Evolutionary conservation across 2,113 vertebrate genomes (phyloP), one percentile per base, ranked within the genome.

Genomic region (Galbula dea): DNA sequence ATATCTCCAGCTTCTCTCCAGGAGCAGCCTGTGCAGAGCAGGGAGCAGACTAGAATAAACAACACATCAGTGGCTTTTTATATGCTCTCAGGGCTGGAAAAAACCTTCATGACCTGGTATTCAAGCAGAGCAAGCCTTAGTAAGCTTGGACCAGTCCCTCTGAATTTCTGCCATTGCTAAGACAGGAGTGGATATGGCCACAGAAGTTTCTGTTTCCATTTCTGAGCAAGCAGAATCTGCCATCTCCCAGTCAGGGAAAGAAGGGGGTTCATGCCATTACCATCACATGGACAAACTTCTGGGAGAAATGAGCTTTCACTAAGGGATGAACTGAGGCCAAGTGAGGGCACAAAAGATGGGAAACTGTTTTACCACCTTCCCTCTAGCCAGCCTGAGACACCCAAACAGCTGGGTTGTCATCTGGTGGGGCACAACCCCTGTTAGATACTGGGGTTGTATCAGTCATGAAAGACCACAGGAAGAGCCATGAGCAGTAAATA

Each of bases 231-330:
- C 1, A 1, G 27, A 18, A 65, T 26, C 18, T 37, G 57, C 62
- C 54, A 27, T 15, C 26, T 11, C 43, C 16, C 12, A 1, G 3
- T 6, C 0, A 0, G 18, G 9, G 24, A 24, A 5, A 15, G 13
- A 26, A 39, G 27, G 15, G 15, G 10, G 66, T n/a, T 32, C 10
- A 45, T 80, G 24, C 24, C 30, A 6, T 26, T 8, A 11, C n/a
- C 72, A 48, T 12, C 8, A 7, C 39, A 20, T 37, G 48, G 16
- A 69, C 54, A 69, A 30, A 36, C 22, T 49, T 11, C 15, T 54
- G 32, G 20, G 15, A 21, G 17, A 52, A 80, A 45, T 0, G 2
- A 17, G 5, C 43, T 69, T 84, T 71, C 43, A 15, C 17, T 17
- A 10, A 36, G 39, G 30, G 27, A n/a, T 43, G 20, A 49, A 32